Evolutionary conservation across 1,140 invertebrate species (phyloP).

Genomic region (Temnothorax curvispinosus): DNA sequence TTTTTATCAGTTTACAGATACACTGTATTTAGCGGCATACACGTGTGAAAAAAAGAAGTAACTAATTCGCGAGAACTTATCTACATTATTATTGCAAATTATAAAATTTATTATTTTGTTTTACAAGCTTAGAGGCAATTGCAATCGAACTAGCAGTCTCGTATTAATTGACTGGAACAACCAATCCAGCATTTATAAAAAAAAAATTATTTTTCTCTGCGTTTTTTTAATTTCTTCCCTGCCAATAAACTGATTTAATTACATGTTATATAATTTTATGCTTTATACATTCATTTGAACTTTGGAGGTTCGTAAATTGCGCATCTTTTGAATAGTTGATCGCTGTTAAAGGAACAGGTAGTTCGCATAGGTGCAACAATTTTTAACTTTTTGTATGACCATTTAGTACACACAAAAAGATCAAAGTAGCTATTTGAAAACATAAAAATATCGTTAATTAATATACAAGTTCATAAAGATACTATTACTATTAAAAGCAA

Average conservation of each 20-base stretch:
- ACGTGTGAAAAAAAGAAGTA: background rate
- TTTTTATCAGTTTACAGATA: background rate
- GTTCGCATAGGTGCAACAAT: background rate
- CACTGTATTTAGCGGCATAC: background rate
- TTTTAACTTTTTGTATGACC: background rate
- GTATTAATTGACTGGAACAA: background rate
- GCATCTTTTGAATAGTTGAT: background rate
- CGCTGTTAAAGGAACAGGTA: background rate
- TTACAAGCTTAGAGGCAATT: background rate
- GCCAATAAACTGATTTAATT: background rate
- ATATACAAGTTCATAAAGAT: background rate
- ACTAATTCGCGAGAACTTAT: background rate
- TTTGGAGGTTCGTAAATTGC: background rate
- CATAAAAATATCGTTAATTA: background rate
- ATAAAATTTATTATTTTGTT: background rate
- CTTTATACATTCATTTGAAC: constrained; percentile 9
- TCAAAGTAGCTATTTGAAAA: background rate
- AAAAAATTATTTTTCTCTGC: background rate
- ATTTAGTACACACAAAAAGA: background rate
- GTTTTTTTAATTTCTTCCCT: background rate
- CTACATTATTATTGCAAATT: background rate
- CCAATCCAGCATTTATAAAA: background rate
- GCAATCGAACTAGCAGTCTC: background rate
- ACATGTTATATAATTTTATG: background rate
- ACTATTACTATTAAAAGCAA: background rate